phyloP scores from a whole-genome alignment of 2,797 vertebrate genomes.

The Oophaga sylvatica region DNA sequence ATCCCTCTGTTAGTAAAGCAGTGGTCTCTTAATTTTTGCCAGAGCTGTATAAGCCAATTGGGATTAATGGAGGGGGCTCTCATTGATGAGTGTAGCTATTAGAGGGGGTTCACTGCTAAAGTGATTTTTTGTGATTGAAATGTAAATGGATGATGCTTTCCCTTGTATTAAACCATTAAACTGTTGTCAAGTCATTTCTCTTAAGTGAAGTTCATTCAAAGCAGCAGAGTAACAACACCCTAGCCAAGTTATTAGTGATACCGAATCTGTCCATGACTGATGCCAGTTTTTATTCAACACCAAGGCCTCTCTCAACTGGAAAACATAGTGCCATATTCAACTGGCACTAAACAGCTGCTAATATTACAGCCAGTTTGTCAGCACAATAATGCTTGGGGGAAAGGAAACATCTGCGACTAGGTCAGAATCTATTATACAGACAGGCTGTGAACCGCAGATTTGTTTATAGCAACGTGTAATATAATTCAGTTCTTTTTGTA shows the following conservation, averaged over 20 bases:
- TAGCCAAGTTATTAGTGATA: slow-evolving; percentile 44
- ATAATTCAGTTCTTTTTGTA: slow-evolving; percentile 27
- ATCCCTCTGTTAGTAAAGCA: too few relatives aligned
- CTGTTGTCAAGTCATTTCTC: slow-evolving; percentile 31
- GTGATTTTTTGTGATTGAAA: background rate
- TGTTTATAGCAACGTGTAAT: slow-evolving; percentile 48
- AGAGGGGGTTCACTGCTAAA: background rate
- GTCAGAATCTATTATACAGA: slow-evolving; percentile 58
- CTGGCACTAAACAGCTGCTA: slow-evolving; percentile 64
- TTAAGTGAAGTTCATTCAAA: slow-evolving; percentile 35
- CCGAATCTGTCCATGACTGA: slow-evolving; percentile 35
- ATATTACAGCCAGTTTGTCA: slow-evolving; percentile 52
- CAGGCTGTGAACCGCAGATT: slow-evolving; percentile 42
- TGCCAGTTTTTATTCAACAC: slow-evolving; percentile 61
- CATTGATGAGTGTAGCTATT: background rate
- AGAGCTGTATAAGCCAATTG: background rate
- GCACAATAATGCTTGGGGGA: slow-evolving; percentile 50
- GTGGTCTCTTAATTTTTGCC: too few relatives aligned
- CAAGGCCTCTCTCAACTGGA: slow-evolving; percentile 67
- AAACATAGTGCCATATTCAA: slow-evolving; percentile 66
- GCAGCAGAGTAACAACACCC: slow-evolving; percentile 11
- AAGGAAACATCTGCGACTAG: slow-evolving; percentile 53
- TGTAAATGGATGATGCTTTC: slow-evolving; percentile 19
- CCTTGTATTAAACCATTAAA: slow-evolving; percentile 29
- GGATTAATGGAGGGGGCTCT: background rate